Conservation (phyloP, 2,888 invertebrate species). For the Brachycybe producta region DNA sequence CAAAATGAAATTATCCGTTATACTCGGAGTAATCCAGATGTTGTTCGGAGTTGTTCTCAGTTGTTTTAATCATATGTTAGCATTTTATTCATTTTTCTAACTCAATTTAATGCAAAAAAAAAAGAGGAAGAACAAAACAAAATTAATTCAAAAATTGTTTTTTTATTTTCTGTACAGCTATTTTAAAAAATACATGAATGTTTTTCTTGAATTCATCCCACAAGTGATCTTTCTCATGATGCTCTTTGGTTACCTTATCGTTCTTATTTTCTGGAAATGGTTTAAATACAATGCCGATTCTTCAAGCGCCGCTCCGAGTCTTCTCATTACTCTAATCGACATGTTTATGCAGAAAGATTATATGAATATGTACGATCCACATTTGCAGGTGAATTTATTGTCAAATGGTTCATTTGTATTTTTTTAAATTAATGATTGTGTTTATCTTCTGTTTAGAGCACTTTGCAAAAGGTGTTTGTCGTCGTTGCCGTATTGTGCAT, state of each 20-base stretch:
- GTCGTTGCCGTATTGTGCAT: slow-evolving; percentile 69
- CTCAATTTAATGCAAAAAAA: neutral
- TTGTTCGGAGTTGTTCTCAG: slow-evolving; percentile 79
- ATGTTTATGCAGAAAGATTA: slow-evolving; percentile 60
- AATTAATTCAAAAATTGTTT: neutral
- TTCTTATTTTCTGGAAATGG: slow-evolving; percentile 96
- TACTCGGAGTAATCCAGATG: slow-evolving; percentile 94
- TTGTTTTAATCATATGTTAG: slow-evolving; percentile 23
- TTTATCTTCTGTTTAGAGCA: slow-evolving; percentile 42
- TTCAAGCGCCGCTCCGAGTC: slow-evolving; percentile 75
- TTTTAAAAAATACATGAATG: slow-evolving; percentile 65
- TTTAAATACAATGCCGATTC: slow-evolving; percentile 43
- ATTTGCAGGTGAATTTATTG: slow-evolving; percentile 23
- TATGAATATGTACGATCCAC: slow-evolving; percentile 24
- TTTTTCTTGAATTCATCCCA: slow-evolving; percentile 87
- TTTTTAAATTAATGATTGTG: slow-evolving; percentile 10
- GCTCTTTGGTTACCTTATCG: slow-evolving; percentile 89
- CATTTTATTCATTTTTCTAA: neutral
- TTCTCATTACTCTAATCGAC: slow-evolving; percentile 95
- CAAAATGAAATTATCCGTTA: slow-evolving; percentile 96
- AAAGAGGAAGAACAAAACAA: neutral
- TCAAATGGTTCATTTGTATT: neutral
- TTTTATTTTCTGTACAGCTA: slow-evolving; percentile 42
- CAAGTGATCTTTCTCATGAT: slow-evolving; percentile 79
- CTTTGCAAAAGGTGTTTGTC: slow-evolving; percentile 68